phyloP scores from a whole-genome alignment of 2,113 vertebrate genomes.

The Sciurus niger region DNA sequence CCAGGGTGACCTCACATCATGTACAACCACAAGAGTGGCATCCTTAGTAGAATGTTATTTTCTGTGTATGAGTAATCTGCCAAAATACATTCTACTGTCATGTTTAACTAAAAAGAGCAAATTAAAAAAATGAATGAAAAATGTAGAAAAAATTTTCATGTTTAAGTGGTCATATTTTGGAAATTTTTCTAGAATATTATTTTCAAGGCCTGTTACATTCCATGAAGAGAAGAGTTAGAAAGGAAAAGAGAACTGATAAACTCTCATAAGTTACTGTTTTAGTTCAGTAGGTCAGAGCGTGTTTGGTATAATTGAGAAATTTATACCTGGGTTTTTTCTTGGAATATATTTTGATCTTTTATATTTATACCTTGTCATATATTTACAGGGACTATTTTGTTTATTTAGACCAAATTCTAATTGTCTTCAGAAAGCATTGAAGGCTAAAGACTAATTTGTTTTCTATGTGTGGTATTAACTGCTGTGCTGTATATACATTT shows the following conservation, averaged over 20 bases:
- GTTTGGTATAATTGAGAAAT: slow-evolving; percentile 66
- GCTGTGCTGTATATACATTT: slow-evolving; percentile 92
- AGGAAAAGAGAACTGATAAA: neutral
- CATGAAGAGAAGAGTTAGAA: neutral
- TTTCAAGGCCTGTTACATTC: neutral
- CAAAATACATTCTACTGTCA: no score
- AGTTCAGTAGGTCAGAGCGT: slow-evolving; percentile 27
- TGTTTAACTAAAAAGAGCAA: no score
- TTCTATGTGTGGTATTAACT: slow-evolving; percentile 90
- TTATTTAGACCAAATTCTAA: slow-evolving; percentile 87
- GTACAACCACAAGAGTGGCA: no score
- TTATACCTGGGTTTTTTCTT: slow-evolving; percentile 47
- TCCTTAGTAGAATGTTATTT: no score
- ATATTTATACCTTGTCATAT: slow-evolving; percentile 70
- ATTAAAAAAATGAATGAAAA: neutral
- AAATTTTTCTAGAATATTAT: neutral
- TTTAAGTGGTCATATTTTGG: slow-evolving; percentile 9
- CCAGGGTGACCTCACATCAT: no score
- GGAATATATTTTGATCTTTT: slow-evolving; percentile 74
- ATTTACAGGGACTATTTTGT: slow-evolving; percentile 78
- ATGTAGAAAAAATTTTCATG: neutral
- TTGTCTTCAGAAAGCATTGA: slow-evolving; percentile 84
- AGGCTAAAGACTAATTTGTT: slow-evolving; percentile 89
- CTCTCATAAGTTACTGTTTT: neutral
- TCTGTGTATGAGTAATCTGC: no score